Conservation (phyloP, 1,140 invertebrate species). For the Penaeus vannamei region DNA sequence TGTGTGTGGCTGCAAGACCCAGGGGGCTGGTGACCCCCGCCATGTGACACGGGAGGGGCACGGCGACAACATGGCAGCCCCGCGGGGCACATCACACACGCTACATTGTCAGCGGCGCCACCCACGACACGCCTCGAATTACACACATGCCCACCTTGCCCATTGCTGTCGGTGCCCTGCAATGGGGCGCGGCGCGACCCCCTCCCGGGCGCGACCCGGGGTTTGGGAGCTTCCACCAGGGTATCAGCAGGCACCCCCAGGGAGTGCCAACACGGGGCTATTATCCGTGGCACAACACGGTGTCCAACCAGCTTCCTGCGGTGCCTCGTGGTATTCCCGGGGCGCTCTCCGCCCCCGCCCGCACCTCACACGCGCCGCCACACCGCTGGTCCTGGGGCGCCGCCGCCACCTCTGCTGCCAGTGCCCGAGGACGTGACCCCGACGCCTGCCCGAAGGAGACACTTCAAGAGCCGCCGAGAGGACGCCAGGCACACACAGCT, state of each 20-base stretch:
- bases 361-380: not conserved
- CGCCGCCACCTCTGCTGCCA: not conserved
- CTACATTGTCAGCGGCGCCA: constrained; percentile 60
- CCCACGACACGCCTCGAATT: constrained; percentile 42
- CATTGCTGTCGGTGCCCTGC: constrained; percentile 2
- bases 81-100: constrained; percentile 53
- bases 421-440: too few relatives aligned
- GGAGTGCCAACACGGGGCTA: not conserved
- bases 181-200: constrained; percentile 31
- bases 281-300: constrained; percentile 14
- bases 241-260: not conserved
- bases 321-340: not conserved
- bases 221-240: not conserved
- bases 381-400: constrained; percentile 1
- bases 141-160: constrained; percentile 5
- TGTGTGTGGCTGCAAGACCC: not conserved
- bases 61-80: constrained; percentile 43
- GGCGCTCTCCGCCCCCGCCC: not conserved
- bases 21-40: constrained; percentile 60
- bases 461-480: too few relatives aligned
- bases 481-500: too few relatives aligned
- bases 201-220: not conserved
- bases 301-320: constrained; percentile 3
- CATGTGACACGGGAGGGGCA: constrained; percentile 61
- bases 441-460: too few relatives aligned